phyloP scores from a whole-genome alignment of 2,888 invertebrate species.

The Drosophila suboccidentalis region DNA sequence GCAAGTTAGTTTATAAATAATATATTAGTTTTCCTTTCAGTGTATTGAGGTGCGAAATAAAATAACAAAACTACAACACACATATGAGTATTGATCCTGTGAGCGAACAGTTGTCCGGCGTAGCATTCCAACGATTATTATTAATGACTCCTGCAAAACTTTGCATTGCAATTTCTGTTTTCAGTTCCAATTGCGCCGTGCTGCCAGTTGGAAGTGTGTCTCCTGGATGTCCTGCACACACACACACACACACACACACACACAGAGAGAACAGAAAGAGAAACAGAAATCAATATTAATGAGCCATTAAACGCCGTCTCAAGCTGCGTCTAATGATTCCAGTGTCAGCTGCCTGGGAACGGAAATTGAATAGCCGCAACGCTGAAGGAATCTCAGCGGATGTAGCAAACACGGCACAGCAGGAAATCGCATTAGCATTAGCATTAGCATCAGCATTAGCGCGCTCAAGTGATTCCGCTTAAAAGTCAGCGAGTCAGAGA shows the following conservation, averaged over 20 bases:
- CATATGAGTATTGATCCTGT: slow-evolving; percentile 74
- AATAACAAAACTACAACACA: slow-evolving; percentile 1
- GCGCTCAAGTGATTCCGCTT: slow-evolving; percentile 28
- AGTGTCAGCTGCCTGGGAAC: slow-evolving; percentile 35
- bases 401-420: slow-evolving; percentile 40
- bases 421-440: slow-evolving; percentile 73
- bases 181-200: slow-evolving; percentile 54
- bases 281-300: slow-evolving; percentile 74
- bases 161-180: slow-evolving; percentile 66
- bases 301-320: slow-evolving; percentile 66
- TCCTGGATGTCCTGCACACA: slow-evolving; percentile 9
- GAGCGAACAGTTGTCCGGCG: slow-evolving; percentile 43
- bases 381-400: slow-evolving; percentile 52
- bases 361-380: slow-evolving; percentile 70
- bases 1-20: no score
- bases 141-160: slow-evolving; percentile 68
- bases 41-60: slow-evolving; percentile 24
- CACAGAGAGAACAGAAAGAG: background rate
- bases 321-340: slow-evolving; percentile 58
- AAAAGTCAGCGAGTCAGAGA: slow-evolving; percentile 39
- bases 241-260: no score
- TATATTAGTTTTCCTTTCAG: slow-evolving; percentile 5
- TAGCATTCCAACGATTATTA: slow-evolving; percentile 53
- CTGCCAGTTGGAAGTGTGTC: slow-evolving; percentile 24
- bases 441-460: slow-evolving; percentile 28